A percentile compares a stretch with the other conserved stretches of the same genome.
Evolutionary conservation across 2,888 invertebrate genomes (phyloP).

Genomic region (Pammene aurita): DNA sequence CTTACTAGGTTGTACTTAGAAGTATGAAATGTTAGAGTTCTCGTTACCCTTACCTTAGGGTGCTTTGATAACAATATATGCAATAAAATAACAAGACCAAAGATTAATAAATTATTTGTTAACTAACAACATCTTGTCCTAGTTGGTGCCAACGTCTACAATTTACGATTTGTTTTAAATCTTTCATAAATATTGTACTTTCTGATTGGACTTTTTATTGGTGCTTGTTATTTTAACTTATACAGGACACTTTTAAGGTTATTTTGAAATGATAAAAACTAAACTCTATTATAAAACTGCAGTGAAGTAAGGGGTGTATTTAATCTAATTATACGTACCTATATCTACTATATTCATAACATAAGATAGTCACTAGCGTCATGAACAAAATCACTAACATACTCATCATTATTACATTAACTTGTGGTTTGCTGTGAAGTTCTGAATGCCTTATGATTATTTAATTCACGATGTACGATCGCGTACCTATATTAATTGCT

Average conservation of each 20-base stretch:
- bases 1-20: slow-evolving; percentile 13
- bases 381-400: slow-evolving; percentile 39
- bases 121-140: slow-evolving; percentile 59
- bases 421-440: slow-evolving; percentile 31
- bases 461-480: slow-evolving; percentile 24
- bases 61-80: slow-evolving; percentile 48
- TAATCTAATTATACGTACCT: slow-evolving; percentile 39
- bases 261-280: slow-evolving; percentile 33
- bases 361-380: slow-evolving; percentile 34
- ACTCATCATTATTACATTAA: slow-evolving; percentile 28
- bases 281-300: slow-evolving; percentile 31
- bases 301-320: slow-evolving; percentile 33
- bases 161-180: slow-evolving; percentile 53
- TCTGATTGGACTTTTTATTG: slow-evolving; percentile 42
- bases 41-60: slow-evolving; percentile 49
- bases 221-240: slow-evolving; percentile 46
- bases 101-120: slow-evolving; percentile 66
- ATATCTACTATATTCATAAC: slow-evolving; percentile 28
- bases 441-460: slow-evolving; percentile 35
- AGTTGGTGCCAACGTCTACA: slow-evolving; percentile 63
- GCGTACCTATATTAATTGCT: slow-evolving; percentile 33
- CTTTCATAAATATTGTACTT: slow-evolving; percentile 45
- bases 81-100: slow-evolving; percentile 74
- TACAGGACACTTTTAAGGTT: slow-evolving; percentile 32
- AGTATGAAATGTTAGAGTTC: slow-evolving; percentile 31